Evolutionary conservation across 2,797 vertebrate genomes (phyloP), one percentile per base, ranked within the genome.

Genomic region (Cichlasoma orientale): DNA sequence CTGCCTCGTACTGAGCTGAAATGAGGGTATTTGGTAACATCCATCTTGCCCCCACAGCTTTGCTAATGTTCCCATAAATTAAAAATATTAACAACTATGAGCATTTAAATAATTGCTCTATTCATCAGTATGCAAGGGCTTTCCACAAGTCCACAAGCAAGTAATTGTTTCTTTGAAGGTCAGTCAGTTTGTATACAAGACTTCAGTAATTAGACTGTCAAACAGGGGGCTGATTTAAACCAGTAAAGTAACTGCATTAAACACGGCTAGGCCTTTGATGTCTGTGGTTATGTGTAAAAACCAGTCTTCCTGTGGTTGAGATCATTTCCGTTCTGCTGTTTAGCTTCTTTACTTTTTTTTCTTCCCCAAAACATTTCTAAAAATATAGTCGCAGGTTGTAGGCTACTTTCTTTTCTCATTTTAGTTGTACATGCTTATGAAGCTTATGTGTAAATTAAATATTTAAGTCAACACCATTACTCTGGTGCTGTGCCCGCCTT

Each of bases 371-470:
- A 21, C 36, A 63, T 44, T 61, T 41, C 12, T 61, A 61, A 61
- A 61, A 61, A 38, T 36, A 16, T 16, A 61, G 58, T 7, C n/a
- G 23, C 58, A 61, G 58, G 41, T 1, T 1, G 1, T 23, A 23
- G 7, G 38, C 33, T 1, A 3, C 0, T 13, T 14, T 16, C 8
- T 44, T 4, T 21, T 41, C 33, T 1, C 7, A 61, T 27, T 61
- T 61, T 16, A 41, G 58, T 41, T 16, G 0, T 23, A 23, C 1
- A 61, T 41, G 7, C 41, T 41, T 38, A 61, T 38, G 14, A 61
- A 61, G 0, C 0, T 38, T 38, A 27, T 38, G 38, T 0, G 0
- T 38, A 23, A 23, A 1, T 5, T 36, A 9, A 36, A 36, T 10
- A 36, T 36, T 36, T 36, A 36, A 36, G 33, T 3, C 10, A 10